Conservation (phyloP, 2,797 vertebrate genomes). For the Microctenopoma lineatum region DNA sequence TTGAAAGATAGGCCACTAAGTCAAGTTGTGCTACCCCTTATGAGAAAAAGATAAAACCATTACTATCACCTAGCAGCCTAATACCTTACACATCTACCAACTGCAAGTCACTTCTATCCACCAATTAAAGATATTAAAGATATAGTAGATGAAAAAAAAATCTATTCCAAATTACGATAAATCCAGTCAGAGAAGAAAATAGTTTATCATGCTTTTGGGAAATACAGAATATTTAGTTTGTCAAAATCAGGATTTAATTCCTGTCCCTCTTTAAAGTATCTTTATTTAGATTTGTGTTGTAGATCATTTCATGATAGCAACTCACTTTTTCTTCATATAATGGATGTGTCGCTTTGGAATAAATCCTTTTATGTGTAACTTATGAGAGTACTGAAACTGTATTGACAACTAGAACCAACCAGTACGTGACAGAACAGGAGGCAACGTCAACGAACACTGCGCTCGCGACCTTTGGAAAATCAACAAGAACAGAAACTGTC, state of each 20-base stretch:
- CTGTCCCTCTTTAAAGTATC: slow-evolving; percentile 12
- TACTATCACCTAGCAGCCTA: slow-evolving; percentile 53
- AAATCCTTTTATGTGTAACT: slow-evolving; percentile 56
- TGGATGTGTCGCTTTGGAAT: slow-evolving; percentile 61
- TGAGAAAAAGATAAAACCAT: slow-evolving; percentile 36
- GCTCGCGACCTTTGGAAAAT: not conserved
- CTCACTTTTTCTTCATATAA: slow-evolving; percentile 40
- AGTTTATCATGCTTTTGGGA: slow-evolving; percentile 12
- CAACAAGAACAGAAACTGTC: slow-evolving; percentile 18
- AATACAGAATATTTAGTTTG: slow-evolving; percentile 14
- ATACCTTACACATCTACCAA: slow-evolving; percentile 68
- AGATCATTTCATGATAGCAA: not conserved
- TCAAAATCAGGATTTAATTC: slow-evolving; percentile 20
- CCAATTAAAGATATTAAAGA: slow-evolving; percentile 61
- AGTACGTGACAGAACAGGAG: slow-evolving; percentile 44
- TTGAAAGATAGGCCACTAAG: slow-evolving; percentile 78
- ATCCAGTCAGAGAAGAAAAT: slow-evolving; percentile 55
- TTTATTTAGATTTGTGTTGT: slow-evolving; percentile 22
- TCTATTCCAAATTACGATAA: slow-evolving; percentile 55
- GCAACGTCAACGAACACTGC: not conserved
- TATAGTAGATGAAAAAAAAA: slow-evolving; percentile 54
- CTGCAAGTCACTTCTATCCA: slow-evolving; percentile 69
- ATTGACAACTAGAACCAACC: slow-evolving; percentile 62
- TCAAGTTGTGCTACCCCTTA: slow-evolving; percentile 75
- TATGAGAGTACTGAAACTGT: slow-evolving; percentile 57